Percentiles rank a stretch among this genome's conserved stretches.
Conservation (phyloP, 2,113 vertebrate species). For the Aleadryas rufinucha region DNA sequence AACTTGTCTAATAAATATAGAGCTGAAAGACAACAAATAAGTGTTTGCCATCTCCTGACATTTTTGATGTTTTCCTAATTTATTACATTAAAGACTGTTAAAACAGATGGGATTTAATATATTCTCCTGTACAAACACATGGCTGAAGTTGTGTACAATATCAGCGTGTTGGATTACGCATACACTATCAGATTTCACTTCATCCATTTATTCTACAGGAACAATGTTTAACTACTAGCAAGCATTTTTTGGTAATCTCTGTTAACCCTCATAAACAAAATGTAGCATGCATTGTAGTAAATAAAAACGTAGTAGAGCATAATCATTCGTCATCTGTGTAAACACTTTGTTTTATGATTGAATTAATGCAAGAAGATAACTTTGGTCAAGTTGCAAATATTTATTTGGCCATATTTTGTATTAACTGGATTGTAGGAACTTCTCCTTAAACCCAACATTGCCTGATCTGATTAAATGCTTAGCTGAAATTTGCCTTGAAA, state of each 20-base stretch:
- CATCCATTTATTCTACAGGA: not conserved
- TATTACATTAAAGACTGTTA: conserved; percentile 77
- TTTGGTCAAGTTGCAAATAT: not conserved
- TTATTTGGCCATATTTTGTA: not conserved
- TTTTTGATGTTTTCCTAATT: conserved; percentile 78
- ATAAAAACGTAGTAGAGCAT: not conserved
- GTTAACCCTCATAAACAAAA: not conserved
- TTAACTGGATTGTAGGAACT: not conserved
- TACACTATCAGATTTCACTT: conserved; percentile 51
- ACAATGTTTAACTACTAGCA: not conserved
- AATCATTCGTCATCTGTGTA: not conserved
- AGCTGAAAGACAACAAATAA: conserved; percentile 74
- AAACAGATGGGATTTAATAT: conserved; percentile 80
- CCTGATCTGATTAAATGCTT: not conserved
- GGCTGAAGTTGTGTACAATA: conserved; percentile 69
- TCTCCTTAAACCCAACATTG: not conserved
- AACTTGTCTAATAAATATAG: conserved; percentile 75
- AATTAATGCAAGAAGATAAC: not conserved
- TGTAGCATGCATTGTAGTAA: not conserved
- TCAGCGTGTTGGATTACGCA: conserved; percentile 48
- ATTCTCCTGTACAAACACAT: conserved; percentile 75
- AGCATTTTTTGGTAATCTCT: not conserved
- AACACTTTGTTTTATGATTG: not conserved
- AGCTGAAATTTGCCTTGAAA: not conserved
- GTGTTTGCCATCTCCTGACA: conserved; percentile 56